Evolutionary conservation across 2,113 vertebrate genomes (phyloP).

Genomic region (Thalassarche chlororhynchos): DNA sequence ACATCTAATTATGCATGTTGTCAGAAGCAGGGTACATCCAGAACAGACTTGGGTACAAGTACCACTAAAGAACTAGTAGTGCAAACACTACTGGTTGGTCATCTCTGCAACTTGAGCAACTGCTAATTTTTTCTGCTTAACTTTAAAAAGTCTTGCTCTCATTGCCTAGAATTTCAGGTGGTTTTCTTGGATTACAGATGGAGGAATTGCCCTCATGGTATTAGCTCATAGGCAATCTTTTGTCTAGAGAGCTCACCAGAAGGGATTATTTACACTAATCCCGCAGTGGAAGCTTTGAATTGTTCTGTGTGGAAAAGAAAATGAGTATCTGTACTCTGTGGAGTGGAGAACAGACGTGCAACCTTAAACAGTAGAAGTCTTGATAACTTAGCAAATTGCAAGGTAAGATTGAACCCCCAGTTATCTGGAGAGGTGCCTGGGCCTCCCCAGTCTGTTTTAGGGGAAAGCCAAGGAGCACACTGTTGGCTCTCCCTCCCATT

Average conservation of each 20-base stretch:
- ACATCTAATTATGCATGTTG: not conserved
- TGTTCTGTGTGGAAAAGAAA: not conserved
- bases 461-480: not conserved
- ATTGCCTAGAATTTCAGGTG: not conserved
- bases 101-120: not conserved
- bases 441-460: not conserved
- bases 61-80: not conserved
- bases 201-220: not conserved
- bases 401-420: not conserved
- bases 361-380: not conserved
- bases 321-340: not conserved
- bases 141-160: not conserved
- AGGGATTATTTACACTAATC: not conserved
- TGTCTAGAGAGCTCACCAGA: not conserved
- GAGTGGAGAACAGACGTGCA: not conserved
- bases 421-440: not conserved
- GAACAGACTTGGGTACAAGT: not conserved
- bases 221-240: not conserved
- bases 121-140: not conserved
- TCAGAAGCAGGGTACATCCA: not conserved
- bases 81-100: not conserved
- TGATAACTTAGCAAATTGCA: not conserved
- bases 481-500: not conserved
- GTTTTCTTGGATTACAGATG: not conserved
- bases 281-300: not conserved